Evolutionary conservation across 2,113 vertebrate species (phyloP).

Genomic region (Carollia perspicillata): DNA sequence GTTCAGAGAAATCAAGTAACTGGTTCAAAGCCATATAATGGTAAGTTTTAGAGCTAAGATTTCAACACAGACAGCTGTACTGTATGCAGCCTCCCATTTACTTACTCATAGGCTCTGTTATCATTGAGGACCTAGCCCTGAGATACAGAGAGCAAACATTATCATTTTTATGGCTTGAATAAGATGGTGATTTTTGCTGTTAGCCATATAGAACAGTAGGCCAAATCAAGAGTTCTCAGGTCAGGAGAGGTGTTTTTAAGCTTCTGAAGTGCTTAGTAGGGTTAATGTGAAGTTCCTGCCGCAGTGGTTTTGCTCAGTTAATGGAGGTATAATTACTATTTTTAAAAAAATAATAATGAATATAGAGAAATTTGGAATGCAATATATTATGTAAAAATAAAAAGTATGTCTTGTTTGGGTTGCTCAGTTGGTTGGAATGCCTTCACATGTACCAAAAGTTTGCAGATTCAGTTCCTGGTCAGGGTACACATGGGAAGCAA

Average conservation of each 20-base stretch:
- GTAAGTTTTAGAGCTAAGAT: neutral
- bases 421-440: too few species aligned
- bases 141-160: neutral
- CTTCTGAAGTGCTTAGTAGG: neutral
- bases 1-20: neutral
- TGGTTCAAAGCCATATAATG: neutral
- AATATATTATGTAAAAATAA: neutral
- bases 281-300: neutral
- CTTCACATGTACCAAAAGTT: too few species aligned
- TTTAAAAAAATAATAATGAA: neutral
- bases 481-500: too few species aligned
- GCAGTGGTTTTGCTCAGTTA: neutral
- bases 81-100: neutral
- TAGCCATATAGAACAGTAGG: neutral
- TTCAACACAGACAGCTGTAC: neutral
- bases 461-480: too few species aligned
- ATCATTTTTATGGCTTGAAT: neutral
- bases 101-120: neutral
- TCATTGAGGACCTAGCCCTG: neutral
- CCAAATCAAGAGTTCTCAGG: neutral
- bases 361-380: neutral
- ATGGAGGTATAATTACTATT: neutral
- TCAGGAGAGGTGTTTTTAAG: neutral
- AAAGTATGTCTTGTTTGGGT: too few species aligned
- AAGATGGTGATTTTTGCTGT: neutral